Evolutionary conservation across 2,888 invertebrate genomes (phyloP), one percentile per base, ranked within the genome.

Genomic region (Agrotis clavis): DNA sequence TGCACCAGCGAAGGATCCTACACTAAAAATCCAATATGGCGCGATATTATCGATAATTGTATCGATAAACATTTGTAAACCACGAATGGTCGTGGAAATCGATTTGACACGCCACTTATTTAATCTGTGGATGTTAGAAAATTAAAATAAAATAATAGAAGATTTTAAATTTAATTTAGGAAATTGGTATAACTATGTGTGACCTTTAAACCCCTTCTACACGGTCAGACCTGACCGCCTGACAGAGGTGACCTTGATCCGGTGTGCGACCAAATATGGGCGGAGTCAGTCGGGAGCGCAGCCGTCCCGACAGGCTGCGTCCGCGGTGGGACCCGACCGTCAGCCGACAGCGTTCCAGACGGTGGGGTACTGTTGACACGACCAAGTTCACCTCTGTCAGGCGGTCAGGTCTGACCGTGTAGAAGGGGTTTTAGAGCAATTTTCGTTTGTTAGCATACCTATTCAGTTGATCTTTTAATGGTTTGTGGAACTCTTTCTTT

Each of bases 11-110:
- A 74, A 86, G 74, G 86, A 87, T 84, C 86, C 83, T 86, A 85
- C 89, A 91, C 92, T 93, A 92, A 93, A 94, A 91, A 91, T 89
- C 86, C 80, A 81, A 89, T 88, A 73, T 82, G 87, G 57, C 62
- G 69, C 63, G 53, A 56, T 54, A 65, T 76, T 78, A 82, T 86
- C 86, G 84, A 87, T 88, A 82, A 86, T 81, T 75, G 62, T 86
- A 85, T 89, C 87, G 87, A 89, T 87, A 73, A 59, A 80, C 68
- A 71, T 82, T 82, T 79, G 71, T 81, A 73, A 71, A 72, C 59
- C 72, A 65, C 51, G 65, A 82, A 79, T 70, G 60, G 50, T 81
- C 84, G 74, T 77, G 62, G 50, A 75, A 85, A 84, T 81, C 81
- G 77, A 86, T 86, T 83, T 64, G 74, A 57, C 45, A 76, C 77